Evolutionary conservation across 1,140 invertebrate species (phyloP).

Genomic region (Drosophila willistoni): DNA sequence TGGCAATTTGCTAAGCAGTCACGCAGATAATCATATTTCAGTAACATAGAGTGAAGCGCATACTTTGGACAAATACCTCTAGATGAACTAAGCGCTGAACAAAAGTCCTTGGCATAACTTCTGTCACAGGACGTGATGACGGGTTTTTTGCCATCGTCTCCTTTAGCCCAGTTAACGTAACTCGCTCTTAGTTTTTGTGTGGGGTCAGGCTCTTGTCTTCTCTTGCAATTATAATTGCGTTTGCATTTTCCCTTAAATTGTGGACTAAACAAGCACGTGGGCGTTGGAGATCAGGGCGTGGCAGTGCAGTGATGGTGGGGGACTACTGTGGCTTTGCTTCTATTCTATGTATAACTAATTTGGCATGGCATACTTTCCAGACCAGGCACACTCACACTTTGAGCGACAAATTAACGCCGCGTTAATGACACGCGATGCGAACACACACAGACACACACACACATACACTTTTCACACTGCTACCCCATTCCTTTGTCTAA

Average conservation of each 20-base stretch:
- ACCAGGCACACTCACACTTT: conserved; percentile 54
- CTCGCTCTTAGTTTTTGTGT: conserved; percentile 39
- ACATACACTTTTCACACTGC: background rate
- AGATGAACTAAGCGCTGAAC: conserved; percentile 40
- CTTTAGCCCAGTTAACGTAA: conserved; percentile 15
- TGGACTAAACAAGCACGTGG: conserved; percentile 8
- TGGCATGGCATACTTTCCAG: conserved; percentile 66
- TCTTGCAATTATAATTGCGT: conserved; percentile 61
- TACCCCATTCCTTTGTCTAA: conserved; percentile 30
- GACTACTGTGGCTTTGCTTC: conserved; percentile 36
- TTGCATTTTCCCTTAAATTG: conserved; percentile 30
- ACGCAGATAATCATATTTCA: conserved; percentile 10
- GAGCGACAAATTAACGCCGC: conserved; percentile 75
- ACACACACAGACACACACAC: background rate
- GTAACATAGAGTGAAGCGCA: conserved; percentile 40
- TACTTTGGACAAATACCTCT: conserved; percentile 36
- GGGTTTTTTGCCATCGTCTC: background rate
- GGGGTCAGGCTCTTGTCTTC: conserved; percentile 38
- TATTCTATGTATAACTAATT: conserved; percentile 62
- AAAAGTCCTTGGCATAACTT: conserved; percentile 19
- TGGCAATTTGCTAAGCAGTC: background rate
- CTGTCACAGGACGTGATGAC: conserved; percentile 4
- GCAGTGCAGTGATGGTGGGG: conserved; percentile 19
- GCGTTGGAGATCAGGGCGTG: conserved; percentile 9
- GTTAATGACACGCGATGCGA: conserved; percentile 65